Percentiles rank a stretch among this genome's conserved stretches.
These are phyloP conservation scores for Lypha dubia DNA, from an alignment of 2,888 invertebrate species.

Conservation along the genomic window DNA sequence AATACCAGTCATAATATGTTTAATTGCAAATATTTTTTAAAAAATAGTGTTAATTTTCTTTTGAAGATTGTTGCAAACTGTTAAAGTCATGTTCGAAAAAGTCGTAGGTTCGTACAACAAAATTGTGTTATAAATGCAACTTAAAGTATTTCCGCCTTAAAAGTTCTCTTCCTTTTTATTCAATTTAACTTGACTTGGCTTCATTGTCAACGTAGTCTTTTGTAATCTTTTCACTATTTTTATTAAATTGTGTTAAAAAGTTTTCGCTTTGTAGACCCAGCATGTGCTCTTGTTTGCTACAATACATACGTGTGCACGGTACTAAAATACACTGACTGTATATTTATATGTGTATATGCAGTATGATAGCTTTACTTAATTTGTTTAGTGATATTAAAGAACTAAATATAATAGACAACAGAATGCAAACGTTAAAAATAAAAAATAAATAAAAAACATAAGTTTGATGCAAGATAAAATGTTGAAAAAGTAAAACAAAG, in stretches of 20 bases:
- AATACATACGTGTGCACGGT: too few relatives aligned
- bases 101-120: too few relatives aligned
- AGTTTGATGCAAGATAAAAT: neutral
- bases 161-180: neutral
- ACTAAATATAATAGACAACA: neutral
- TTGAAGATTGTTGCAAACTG: neutral
- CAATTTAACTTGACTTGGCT: neutral
- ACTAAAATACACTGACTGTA: conserved; percentile 1
- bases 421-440: neutral
- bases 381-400: neutral
- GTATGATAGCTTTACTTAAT: neutral
- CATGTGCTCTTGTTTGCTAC: neutral
- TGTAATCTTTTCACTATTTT: neutral
- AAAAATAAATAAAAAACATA: neutral
- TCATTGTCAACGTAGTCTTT: neutral
- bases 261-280: neutral
- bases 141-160: neutral
- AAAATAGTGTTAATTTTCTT: neutral
- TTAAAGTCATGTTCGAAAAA: too few relatives aligned
- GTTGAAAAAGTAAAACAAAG: neutral
- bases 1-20: too few relatives aligned
- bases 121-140: too few relatives aligned
- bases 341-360: too few relatives aligned
- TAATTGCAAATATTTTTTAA: neutral
- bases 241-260: neutral